Percentiles rank a stretch among this genome's conserved stretches.
These are phyloP conservation scores for Rhamphomyia laevipes DNA, from an alignment of 2,888 invertebrate genomes.

Conservation along the genomic window DNA sequence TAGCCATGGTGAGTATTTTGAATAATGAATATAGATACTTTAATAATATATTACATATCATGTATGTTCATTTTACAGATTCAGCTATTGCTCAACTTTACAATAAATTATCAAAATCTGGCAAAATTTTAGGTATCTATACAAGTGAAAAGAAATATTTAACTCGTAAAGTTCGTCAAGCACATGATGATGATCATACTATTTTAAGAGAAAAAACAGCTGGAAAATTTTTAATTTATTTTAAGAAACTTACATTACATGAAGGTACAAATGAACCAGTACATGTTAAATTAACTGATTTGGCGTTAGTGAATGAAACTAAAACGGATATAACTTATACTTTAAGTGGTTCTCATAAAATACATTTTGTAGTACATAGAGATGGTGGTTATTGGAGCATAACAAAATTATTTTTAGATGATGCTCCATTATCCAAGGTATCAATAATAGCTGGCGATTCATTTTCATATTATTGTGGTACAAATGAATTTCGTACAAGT, in stretches of 20 bases:
- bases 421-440: slow-evolving; percentile 13
- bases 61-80: slow-evolving; percentile 27
- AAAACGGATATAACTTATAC: neutral
- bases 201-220: slow-evolving; percentile 15
- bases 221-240: slow-evolving; percentile 26
- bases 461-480: slow-evolving; percentile 32
- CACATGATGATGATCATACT: slow-evolving; percentile 16
- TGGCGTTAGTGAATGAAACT: neutral
- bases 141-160: slow-evolving; percentile 9
- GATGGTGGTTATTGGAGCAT: slow-evolving; percentile 26
- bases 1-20: slow-evolving; percentile 42
- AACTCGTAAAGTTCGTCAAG: slow-evolving; percentile 13
- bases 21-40: neutral
- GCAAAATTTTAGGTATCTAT: slow-evolving; percentile 15
- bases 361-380: neutral
- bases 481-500: slow-evolving; percentile 1
- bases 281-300: neutral
- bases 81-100: slow-evolving; percentile 44
- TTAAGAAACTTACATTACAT: slow-evolving; percentile 10
- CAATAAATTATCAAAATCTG: slow-evolving; percentile 36
- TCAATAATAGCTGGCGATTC: slow-evolving; percentile 25
- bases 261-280: slow-evolving; percentile 4
- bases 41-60: neutral
- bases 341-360: too few species aligned
- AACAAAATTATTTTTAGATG: slow-evolving; percentile 20